These are phyloP conservation scores for Empidonax alnorum DNA, from an alignment of 2,113 vertebrate genomes.

Conservation along the genomic window DNA sequence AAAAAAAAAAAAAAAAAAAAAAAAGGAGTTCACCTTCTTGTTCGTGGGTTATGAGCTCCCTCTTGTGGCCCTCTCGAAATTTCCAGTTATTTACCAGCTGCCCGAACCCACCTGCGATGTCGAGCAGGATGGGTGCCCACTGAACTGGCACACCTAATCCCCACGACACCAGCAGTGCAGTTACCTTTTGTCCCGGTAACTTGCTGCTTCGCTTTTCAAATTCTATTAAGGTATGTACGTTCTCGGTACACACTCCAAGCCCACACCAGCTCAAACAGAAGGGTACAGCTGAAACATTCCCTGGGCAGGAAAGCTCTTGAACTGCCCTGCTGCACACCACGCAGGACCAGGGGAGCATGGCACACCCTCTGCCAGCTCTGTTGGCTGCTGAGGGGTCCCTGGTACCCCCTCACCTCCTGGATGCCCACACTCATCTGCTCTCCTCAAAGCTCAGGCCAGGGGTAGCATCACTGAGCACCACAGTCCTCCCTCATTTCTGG, in stretches of 20 bases:
- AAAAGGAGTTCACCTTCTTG: neutral
- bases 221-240: fast-evolving
- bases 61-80: constrained; percentile 52
- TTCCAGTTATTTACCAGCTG: neutral
- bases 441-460: neutral
- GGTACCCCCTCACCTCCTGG: neutral
- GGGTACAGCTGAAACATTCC: neutral
- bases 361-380: neutral
- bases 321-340: neutral
- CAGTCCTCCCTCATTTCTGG: neutral
- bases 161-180: too few species aligned
- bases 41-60: constrained; percentile 61
- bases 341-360: fast-evolving
- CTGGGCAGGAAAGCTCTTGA: neutral
- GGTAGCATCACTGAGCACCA: fast-evolving
- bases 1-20: too few species aligned
- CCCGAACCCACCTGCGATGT: fast-evolving
- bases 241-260: fast-evolving
- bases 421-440: neutral
- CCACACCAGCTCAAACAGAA: fast-evolving
- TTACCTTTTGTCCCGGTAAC: neutral
- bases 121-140: fast-evolving
- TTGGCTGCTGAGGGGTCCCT: too few species aligned
- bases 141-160: fast-evolving
- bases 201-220: neutral